phyloP scores from a whole-genome alignment of 2,888 invertebrate species.

The Ormyrus pomaceus region DNA sequence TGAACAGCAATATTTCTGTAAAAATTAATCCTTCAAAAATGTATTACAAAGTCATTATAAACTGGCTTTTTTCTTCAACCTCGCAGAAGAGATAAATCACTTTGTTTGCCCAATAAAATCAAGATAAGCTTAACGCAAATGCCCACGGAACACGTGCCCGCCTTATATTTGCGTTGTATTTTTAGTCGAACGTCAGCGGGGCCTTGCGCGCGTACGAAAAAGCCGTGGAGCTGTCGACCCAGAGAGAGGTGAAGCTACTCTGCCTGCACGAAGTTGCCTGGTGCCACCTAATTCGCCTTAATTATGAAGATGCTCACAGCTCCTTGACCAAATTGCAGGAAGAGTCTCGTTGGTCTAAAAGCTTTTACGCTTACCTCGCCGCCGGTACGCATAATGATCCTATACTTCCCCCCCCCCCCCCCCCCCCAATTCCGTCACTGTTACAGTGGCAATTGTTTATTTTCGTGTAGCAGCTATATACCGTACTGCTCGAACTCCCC shows the following conservation, averaged over 20 bases:
- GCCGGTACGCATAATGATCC: constrained; percentile 67
- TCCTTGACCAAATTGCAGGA: constrained; percentile 78
- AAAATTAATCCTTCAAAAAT: no score
- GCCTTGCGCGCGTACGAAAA: constrained; percentile 79
- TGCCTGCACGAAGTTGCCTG: constrained; percentile 82
- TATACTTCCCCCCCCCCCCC: not conserved
- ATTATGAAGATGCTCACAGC: constrained; percentile 77
- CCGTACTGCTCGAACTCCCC: not conserved
- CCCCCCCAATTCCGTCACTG: constrained; percentile 1
- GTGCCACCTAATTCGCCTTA: constrained; percentile 81
- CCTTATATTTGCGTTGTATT: not conserved
- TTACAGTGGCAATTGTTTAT: not conserved
- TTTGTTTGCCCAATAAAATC: not conserved
- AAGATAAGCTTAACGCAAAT: not conserved
- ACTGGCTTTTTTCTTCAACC: no score
- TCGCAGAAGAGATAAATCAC: no score
- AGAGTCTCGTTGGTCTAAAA: constrained; percentile 81
- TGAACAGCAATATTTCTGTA: no score
- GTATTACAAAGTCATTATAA: no score
- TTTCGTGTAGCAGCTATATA: no score
- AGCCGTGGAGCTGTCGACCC: constrained; percentile 79
- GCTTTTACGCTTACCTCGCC: constrained; percentile 81
- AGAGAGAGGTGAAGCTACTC: constrained; percentile 80
- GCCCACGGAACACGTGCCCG: not conserved
- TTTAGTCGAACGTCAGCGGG: constrained; percentile 78